Evolutionary conservation across 2,888 invertebrate species (phyloP).

Genomic region (Machimus rusticus): DNA sequence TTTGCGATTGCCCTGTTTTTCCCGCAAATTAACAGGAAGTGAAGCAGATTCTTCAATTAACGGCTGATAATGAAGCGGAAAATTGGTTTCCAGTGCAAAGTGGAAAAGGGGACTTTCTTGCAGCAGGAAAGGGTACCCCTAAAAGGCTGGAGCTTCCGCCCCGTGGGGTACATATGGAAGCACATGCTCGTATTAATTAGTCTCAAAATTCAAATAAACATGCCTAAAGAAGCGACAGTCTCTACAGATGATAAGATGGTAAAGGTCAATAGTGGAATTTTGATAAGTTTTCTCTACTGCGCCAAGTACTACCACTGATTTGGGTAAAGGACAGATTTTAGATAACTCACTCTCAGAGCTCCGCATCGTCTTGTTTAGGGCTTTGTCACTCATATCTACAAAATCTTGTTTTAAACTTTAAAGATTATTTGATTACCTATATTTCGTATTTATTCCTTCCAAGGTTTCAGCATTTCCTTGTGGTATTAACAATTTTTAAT

Average conservation of each 20-base stretch:
- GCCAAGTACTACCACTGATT: background rate
- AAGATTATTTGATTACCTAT: too few relatives aligned
- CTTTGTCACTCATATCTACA: too few relatives aligned
- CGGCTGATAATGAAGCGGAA: background rate
- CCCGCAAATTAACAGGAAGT: slow-evolving; percentile 5
- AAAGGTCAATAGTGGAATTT: background rate
- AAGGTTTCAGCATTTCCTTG: too few relatives aligned
- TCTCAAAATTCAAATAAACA: background rate
- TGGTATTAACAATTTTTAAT: too few relatives aligned
- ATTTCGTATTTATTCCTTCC: too few relatives aligned
- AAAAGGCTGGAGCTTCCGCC: background rate
- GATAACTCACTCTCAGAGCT: too few relatives aligned
- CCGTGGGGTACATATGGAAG: background rate
- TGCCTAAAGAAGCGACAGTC: background rate
- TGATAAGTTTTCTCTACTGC: background rate
- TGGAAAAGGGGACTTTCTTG: background rate
- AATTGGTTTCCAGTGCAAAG: background rate
- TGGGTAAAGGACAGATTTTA: too few relatives aligned
- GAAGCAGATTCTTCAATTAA: background rate
- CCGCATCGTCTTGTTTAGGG: too few relatives aligned
- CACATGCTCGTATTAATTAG: background rate
- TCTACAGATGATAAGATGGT: background rate
- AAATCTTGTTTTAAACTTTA: too few relatives aligned
- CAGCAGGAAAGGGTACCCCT: background rate
- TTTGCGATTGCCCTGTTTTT: background rate